These are phyloP conservation scores for Sinocyclocheilus anshuiensis DNA, from an alignment of 2,113 vertebrate species.

Conservation along the genomic window DNA sequence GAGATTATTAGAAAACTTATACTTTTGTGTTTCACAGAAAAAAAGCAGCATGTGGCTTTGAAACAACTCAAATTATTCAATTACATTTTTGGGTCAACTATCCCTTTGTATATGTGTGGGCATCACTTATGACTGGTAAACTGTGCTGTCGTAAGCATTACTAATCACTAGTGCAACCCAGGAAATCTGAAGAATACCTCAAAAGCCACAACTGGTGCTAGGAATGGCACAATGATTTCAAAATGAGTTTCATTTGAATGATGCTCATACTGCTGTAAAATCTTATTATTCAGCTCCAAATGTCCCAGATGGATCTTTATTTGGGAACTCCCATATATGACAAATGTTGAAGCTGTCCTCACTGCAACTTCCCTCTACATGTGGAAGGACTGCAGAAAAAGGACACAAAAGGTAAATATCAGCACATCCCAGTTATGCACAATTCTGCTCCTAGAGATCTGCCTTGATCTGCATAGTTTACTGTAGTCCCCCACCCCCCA, in stretches of 20 bases:
- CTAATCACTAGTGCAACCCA: not conserved
- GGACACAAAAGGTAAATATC: not conserved
- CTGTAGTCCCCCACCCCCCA: not conserved
- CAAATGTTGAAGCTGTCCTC: not conserved
- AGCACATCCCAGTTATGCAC: not conserved
- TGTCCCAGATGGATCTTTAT: slow-evolving; percentile 64
- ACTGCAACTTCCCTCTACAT: not conserved
- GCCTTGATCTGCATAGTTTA: not conserved
- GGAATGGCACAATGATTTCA: slow-evolving; percentile 61
- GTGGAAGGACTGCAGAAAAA: slow-evolving; percentile 6
- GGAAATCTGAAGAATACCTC: slow-evolving; percentile 58
- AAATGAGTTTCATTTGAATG: slow-evolving; percentile 67
- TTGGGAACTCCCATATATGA: slow-evolving; percentile 53
- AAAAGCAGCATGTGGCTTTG: not conserved
- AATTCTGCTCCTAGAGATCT: not conserved
- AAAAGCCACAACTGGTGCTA: slow-evolving; percentile 36
- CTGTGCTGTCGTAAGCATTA: not conserved
- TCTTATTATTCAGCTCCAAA: slow-evolving; percentile 36
- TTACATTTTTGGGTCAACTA: not conserved
- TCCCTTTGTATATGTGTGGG: not conserved
- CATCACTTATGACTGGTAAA: not conserved
- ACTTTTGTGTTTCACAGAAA: not conserved
- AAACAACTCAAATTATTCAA: not conserved
- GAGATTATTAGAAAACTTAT: not conserved
- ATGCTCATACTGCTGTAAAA: slow-evolving; percentile 61